Base-by-base conservation (phyloP, 2,113 vertebrate genomes). In the Rhinichthys klamathensis region DNA sequence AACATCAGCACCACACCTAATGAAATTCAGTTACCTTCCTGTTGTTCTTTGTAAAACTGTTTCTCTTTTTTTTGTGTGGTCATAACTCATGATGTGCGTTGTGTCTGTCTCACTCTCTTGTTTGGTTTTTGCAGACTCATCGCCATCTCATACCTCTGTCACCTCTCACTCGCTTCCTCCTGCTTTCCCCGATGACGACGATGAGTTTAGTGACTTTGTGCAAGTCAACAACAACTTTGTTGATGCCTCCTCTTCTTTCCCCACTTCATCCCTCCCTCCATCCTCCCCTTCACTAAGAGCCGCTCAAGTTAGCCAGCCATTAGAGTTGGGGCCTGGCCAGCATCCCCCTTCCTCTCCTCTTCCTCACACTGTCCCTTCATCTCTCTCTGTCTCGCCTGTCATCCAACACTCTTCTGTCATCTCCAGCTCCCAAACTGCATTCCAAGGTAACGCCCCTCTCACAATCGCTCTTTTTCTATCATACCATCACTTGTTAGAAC, bases 161-260 rank as follows among this genome's bases (percentile, higher is more conserved):
- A 94, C 95, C 95, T 94, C 93, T 92, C 94, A 95, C 87, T 95
- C 95, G 94, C 94, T 87, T 87, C 90, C 94, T 92, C 92, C 95
- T 91, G 91, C 96, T 95, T 95, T 97, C 92, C 94, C 95, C n/a
- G 94, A 95, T 90, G 97, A 94, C 77, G 93, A 96, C 91, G 97
- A 97, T 54, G 97, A 97, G 89, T 98, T 99, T 97, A 98, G 96
- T 96, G 98, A 98, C 94, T 99, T 99, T 97, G 95, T 99, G 91
- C 97, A 98, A 92, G 97, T 97, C 84, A 95, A 97, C 23, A n/a
- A n/a, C n/a, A n/a, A n/a, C n/a, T n/a, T n/a, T n/a, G 85, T 95
- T 92, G 96, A 97, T 84, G 88, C 80, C 88, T 87, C 90, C 92
- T 81, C 87, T 92, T 90, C 91, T 87, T 82, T 94, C 91, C 92